phyloP scores from a whole-genome alignment of 2,797 vertebrate species.

The Pipistrellus pygmaeus region DNA sequence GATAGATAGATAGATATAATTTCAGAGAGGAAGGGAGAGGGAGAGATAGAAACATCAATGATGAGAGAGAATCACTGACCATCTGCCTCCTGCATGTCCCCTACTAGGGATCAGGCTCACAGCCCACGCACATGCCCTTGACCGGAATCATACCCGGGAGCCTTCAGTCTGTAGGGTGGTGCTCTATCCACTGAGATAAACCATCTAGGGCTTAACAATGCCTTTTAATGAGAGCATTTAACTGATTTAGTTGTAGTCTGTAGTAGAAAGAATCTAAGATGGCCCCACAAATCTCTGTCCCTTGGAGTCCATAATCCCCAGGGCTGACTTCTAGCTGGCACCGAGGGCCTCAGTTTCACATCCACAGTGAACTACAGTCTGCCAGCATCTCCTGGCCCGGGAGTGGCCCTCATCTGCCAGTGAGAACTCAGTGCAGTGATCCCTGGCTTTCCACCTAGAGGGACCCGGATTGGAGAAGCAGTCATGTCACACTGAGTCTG shows the following conservation, averaged over 20 bases:
- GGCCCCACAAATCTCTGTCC: background rate
- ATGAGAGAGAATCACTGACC: too few relatives aligned
- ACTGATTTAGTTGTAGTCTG: background rate
- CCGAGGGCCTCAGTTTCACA: background rate
- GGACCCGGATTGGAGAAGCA: background rate
- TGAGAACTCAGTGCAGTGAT: background rate
- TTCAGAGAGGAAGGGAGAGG: too few relatives aligned
- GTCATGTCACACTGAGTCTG: background rate
- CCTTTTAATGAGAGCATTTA: background rate
- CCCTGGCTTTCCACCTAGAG: background rate
- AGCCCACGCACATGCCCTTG: too few relatives aligned
- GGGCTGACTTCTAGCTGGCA: background rate
- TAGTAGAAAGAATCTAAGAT: background rate
- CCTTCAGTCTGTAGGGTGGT: too few relatives aligned
- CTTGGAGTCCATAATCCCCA: background rate
- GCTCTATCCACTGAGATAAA: too few relatives aligned
- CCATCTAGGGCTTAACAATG: too few relatives aligned
- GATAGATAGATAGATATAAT: too few relatives aligned
- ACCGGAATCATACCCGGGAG: too few relatives aligned
- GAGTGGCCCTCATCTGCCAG: background rate
- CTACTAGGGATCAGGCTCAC: too few relatives aligned
- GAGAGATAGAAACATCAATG: too few relatives aligned
- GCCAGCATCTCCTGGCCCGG: background rate
- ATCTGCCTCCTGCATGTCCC: too few relatives aligned
- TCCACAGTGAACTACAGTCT: background rate